These are phyloP conservation scores for Acromyrmex heyeri DNA, from an alignment of 1,140 invertebrate genomes.

Conservation along the genomic window DNA sequence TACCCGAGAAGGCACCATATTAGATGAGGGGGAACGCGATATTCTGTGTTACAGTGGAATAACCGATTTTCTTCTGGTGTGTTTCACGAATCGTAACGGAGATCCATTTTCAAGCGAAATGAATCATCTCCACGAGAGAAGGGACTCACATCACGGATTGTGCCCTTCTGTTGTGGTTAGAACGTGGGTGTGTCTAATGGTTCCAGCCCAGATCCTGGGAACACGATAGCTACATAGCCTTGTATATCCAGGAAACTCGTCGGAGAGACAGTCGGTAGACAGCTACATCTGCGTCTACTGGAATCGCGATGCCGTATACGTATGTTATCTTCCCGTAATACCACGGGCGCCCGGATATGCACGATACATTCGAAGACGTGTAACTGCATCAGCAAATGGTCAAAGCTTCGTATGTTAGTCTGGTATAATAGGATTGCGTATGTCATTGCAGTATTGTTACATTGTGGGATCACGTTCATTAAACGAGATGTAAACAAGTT, in stretches of 20 bases:
- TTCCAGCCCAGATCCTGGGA: slow-evolving; percentile 37
- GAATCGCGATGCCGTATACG: slow-evolving; percentile 26
- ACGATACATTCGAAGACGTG: slow-evolving; percentile 31
- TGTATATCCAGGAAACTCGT: slow-evolving; percentile 5
- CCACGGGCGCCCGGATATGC: slow-evolving; percentile 9
- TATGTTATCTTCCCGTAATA: slow-evolving; percentile 39
- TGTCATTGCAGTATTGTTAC: slow-evolving; percentile 39
- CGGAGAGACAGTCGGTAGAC: slow-evolving; percentile 41
- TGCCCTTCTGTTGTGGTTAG: background rate
- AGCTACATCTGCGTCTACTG: slow-evolving; percentile 35
- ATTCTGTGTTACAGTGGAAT: background rate
- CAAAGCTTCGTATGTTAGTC: slow-evolving; percentile 26
- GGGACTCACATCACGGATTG: slow-evolving; percentile 17
- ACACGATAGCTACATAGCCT: slow-evolving; percentile 42
- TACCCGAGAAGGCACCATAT: background rate
- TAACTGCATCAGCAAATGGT: slow-evolving; percentile 42
- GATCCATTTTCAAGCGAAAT: slow-evolving; percentile 51
- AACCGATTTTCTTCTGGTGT: slow-evolving; percentile 43
- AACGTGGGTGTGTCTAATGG: slow-evolving; percentile 47
- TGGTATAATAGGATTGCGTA: slow-evolving; percentile 33
- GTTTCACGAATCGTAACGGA: slow-evolving; percentile 10
- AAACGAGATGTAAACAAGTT: slow-evolving; percentile 15
- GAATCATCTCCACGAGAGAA: slow-evolving; percentile 49
- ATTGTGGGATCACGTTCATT: background rate
- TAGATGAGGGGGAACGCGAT: background rate